Evolutionary conservation across 2,888 invertebrate genomes (phyloP), one percentile per base, ranked within the genome.

Genomic region (Stictocephala bisonia): DNA sequence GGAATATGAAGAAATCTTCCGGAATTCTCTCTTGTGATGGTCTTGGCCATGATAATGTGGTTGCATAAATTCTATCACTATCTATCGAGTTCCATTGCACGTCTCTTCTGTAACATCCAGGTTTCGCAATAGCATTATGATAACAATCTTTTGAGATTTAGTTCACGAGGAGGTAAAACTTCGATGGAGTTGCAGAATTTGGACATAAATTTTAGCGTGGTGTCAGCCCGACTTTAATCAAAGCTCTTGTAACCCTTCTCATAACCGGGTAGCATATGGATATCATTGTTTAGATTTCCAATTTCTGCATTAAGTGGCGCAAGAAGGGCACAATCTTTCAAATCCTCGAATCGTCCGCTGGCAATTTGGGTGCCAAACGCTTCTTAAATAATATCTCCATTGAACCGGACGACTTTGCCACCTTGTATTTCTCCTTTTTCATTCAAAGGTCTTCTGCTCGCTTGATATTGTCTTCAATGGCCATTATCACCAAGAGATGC

Each of bases 31-130:
- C 58, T 58, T 24, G 56, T 70, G 26, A 71, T 58, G 1, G 41
- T 58, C 29, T 58, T 71, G 3, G 27, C 58, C 29, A 40, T 71
- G 56, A 71, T 60, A 1, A 71, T 71, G 31, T 60, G 15, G 44
- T 58, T 40, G 20, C 60, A 60, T 3, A 71, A n/a, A 31, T 26
- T 56, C 40, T 2, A 60, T 71, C 2, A 71, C 60, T 13, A 60
- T 71, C 20, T 44, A 48, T 27, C 71, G 13, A n/a, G 71, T 60
- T 41, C 71, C 71, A 48, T 71, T 58, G 24, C 71, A 71, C 13
- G 60, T 20, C 2, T 22, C 44, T 29, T 71, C 71, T 44, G 71
- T 27, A 6, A 48, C 71, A 20, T 71, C 58, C 22, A 71, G 44
- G 20, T 71, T 71, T n/a, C n/a, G 22, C 9, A 51, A 22, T 7